Evolutionary conservation across 2,113 vertebrate genomes (phyloP).

Genomic region (Empidonax traillii): DNA sequence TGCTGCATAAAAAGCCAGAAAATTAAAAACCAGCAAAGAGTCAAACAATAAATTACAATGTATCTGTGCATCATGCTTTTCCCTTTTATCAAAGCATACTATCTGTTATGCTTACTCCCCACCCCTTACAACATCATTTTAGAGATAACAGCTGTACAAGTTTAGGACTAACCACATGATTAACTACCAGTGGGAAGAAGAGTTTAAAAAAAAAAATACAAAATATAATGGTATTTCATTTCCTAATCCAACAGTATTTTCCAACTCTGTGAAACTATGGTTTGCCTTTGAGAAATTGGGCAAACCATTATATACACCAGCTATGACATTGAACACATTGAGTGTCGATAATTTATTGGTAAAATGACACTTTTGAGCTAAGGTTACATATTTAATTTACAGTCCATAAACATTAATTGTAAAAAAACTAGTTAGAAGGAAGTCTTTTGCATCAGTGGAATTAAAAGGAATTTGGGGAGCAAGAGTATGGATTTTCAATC

Average conservation of each 20-base stretch:
- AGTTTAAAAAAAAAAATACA: background rate
- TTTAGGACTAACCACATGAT: background rate
- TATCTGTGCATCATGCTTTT: background rate
- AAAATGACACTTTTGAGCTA: background rate
- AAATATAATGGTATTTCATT: background rate
- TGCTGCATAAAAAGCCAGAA: background rate
- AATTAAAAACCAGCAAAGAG: conserved; percentile 7
- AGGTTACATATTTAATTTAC: background rate
- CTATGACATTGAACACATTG: background rate
- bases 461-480: background rate
- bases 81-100: background rate
- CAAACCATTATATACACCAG: background rate
- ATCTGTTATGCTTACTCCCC: background rate
- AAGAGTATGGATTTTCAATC: background rate
- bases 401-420: background rate
- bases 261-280: background rate
- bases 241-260: background rate
- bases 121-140: background rate
- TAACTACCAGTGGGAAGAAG: background rate
- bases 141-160: background rate
- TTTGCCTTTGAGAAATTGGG: background rate
- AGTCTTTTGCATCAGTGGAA: background rate
- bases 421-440: background rate
- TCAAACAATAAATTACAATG: background rate
- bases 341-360: background rate